Evolutionary conservation across 2,113 vertebrate genomes (phyloP).

Genomic region (Fulmarus glacialis): DNA sequence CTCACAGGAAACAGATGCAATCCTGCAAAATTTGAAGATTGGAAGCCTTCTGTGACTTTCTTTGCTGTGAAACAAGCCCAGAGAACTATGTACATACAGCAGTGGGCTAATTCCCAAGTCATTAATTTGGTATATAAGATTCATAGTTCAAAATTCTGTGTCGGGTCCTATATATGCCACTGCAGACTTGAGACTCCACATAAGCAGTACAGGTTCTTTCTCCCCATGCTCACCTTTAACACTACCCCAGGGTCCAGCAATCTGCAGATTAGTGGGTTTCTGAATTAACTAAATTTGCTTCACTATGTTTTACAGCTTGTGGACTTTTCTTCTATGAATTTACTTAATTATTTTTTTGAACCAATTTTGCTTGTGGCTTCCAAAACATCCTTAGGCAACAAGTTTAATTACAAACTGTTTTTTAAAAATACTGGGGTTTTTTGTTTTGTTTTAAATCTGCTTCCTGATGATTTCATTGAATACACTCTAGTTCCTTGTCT

Average conservation of each 20-base stretch:
- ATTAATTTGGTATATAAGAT: neutral
- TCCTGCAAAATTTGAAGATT: neutral
- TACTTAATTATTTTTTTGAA: neutral
- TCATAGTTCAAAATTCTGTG: neutral
- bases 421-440: neutral
- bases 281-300: neutral
- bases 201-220: neutral
- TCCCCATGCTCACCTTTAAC: neutral
- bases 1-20: neutral
- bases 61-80: neutral
- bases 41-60: neutral
- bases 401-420: neutral
- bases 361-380: neutral
- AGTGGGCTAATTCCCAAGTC: neutral
- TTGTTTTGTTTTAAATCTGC: neutral
- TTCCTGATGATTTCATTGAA: neutral
- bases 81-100: neutral
- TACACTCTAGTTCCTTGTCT: neutral
- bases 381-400: neutral
- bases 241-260: neutral
- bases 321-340: neutral
- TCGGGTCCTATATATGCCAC: neutral
- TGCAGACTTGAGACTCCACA: neutral
- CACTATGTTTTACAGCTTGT: neutral
- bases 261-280: neutral